phyloP scores from a whole-genome alignment of 2,113 vertebrate genomes.

The Xenopus borealis region DNA sequence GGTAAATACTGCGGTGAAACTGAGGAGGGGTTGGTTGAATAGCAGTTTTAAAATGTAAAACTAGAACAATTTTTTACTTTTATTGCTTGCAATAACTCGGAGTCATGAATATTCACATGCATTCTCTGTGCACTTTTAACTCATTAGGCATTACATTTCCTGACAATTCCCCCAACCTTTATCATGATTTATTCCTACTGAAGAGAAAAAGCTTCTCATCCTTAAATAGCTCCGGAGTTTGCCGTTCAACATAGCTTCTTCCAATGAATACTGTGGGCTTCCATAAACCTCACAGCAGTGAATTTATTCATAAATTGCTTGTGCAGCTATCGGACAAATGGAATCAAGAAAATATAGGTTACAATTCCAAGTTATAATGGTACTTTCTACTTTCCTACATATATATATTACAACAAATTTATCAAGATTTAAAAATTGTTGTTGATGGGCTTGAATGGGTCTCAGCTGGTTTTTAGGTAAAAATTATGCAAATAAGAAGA shows the following conservation, averaged over 20 bases:
- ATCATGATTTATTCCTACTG: not conserved
- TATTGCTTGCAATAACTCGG: not conserved
- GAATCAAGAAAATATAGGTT: no score
- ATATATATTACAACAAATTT: no score
- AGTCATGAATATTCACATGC: constrained; percentile 3
- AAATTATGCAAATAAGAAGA: no score
- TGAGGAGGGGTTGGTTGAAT: no score
- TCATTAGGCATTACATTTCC: not conserved
- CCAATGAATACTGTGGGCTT: not conserved
- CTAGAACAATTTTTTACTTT: not conserved
- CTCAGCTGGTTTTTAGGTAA: no score
- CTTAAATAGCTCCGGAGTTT: not conserved
- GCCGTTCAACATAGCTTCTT: not conserved
- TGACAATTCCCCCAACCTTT: not conserved
- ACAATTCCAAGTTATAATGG: no score
- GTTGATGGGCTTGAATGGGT: no score
- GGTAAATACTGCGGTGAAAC: no score
- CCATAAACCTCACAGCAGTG: not conserved
- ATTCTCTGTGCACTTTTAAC: not conserved
- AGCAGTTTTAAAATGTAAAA: not conserved
- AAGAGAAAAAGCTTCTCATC: not conserved
- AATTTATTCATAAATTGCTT: not conserved
- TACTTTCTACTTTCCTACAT: no score
- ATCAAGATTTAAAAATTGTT: no score
- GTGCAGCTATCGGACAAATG: no score